phyloP scores from a whole-genome alignment of 1,140 invertebrate genomes.

The Drosophila equinoxialis region DNA sequence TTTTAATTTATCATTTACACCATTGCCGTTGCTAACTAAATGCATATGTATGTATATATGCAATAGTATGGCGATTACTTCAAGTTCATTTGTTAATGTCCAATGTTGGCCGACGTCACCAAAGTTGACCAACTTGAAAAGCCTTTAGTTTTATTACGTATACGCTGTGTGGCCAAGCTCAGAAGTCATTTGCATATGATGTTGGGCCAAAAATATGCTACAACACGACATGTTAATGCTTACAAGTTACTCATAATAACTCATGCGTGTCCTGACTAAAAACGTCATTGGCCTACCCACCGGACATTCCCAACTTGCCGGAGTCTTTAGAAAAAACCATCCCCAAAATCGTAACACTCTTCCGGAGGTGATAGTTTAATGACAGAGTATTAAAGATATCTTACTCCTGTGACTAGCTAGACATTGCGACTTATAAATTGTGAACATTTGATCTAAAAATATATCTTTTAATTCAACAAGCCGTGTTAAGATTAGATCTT shows the following conservation, averaged over 20 bases:
- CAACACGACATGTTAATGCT: conserved; percentile 47
- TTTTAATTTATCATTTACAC: conserved; percentile 53
- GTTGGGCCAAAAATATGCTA: conserved; percentile 36
- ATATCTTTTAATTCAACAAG: too few species aligned
- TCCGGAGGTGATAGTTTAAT: not conserved
- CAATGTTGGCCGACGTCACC: conserved; percentile 24
- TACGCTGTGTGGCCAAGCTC: conserved; percentile 28
- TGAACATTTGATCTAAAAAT: too few species aligned
- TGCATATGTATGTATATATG: conserved; percentile 31
- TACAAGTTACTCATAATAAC: conserved; percentile 51
- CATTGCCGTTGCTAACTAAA: conserved; percentile 33
- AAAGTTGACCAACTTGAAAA: conserved; percentile 20
- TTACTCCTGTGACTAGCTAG: too few species aligned
- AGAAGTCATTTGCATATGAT: conserved; percentile 44
- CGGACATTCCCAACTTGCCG: not conserved
- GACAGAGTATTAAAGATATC: not conserved
- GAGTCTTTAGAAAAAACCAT: not conserved
- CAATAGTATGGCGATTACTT: conserved; percentile 25
- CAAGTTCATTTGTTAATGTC: conserved; percentile 62
- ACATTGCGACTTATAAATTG: too few species aligned
- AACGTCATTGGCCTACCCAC: conserved; percentile 36
- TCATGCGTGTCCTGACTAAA: conserved; percentile 47
- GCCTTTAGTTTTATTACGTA: conserved; percentile 41
- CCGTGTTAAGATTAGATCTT: too few species aligned
- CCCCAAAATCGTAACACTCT: not conserved